Evolutionary conservation across 2,797 vertebrate species (phyloP), one percentile per base, ranked within the genome.

Genomic region (Siniperca obscura): DNA sequence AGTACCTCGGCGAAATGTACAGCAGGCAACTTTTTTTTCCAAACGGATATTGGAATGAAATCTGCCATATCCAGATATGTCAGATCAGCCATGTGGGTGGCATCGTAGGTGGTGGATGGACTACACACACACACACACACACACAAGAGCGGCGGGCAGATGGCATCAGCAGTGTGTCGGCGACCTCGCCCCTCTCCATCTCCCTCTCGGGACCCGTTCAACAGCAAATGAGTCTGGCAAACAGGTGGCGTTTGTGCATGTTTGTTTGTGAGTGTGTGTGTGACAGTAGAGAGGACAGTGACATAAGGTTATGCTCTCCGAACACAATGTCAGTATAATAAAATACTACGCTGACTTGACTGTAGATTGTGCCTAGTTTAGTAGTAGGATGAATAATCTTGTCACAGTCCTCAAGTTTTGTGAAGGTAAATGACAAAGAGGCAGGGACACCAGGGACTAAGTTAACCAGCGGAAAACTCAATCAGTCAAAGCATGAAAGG

Each of bases 121-220:
- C 48, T 12, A 59, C 48, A 30, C 50, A 59, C 65, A 60, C 56
- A 64, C 70, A 60, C 62, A n/a, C 76, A 77, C 73, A 30, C 27
- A 30, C 2, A 30, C 27, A 30, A 30, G 27, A 74, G 68, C 5
- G 55, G 30, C 76, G 81, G 88, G 87, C 93, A 94, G 93, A 93
- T 93, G 93, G 93, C 83, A 27, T 61, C 70, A 66, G 83, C 87
- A 84, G 84, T 55, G 74, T 80, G 81, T 65, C 59, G 82, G 76
- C 25, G 89, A 85, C 90, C 87, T 91, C 82, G 48, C 75, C 83
- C 80, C 70, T 77, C 59, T 77, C 67, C 13, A 74, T 74, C 75
- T 86, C 61, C 83, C 91, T 85, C 90, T 88, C 10, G 87, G 82
- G 92, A 90, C 71, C 62, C 25, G 48, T 87, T 83, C 84, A 84